Percentiles rank a stretch among this genome's conserved stretches.
These are phyloP conservation scores for Amblyopsis hoosieri DNA, from an alignment of 2,797 vertebrate species.

Conservation along the genomic window DNA sequence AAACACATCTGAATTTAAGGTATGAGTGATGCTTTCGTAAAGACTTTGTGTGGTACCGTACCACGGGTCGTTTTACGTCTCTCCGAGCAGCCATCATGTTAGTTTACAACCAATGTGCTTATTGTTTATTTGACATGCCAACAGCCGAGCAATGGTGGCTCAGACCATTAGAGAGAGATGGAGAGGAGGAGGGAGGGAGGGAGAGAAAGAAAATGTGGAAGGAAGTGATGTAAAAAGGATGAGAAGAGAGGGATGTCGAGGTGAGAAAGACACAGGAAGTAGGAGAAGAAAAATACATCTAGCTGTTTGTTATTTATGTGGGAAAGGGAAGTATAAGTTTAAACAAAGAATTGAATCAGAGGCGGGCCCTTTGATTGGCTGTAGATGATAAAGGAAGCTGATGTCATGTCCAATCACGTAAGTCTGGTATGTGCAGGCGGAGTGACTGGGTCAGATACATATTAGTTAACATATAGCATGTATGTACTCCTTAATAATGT, in stretches of 20 bases:
- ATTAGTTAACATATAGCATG: constrained; percentile 32
- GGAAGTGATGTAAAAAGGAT: constrained; percentile 14
- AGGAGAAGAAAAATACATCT: constrained; percentile 37
- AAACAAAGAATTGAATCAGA: constrained; percentile 46
- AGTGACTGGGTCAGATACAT: constrained; percentile 27
- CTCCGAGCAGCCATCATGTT: constrained; percentile 54
- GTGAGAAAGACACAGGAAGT: constrained; percentile 52
- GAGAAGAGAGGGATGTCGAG: constrained; percentile 7
- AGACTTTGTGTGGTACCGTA: constrained; percentile 62
- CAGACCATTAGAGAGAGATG: neutral
- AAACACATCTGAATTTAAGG: constrained; percentile 65
- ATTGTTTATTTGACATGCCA: constrained; percentile 59
- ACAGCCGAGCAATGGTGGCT: constrained; percentile 41
- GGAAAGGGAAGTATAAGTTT: constrained; percentile 62
- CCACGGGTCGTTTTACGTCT: constrained; percentile 55
- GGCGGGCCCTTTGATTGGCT: constrained; percentile 63
- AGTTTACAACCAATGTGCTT: constrained; percentile 67
- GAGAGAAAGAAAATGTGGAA: constrained; percentile 25
- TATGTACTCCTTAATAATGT: constrained; percentile 44
- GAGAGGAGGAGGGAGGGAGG: constrained; percentile 7
- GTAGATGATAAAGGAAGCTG: constrained; percentile 37
- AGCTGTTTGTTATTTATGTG: constrained; percentile 41
- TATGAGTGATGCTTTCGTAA: constrained; percentile 67
- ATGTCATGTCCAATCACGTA: constrained; percentile 42
- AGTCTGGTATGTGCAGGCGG: constrained; percentile 28